Percentiles rank a stretch among this genome's conserved stretches.
Evolutionary conservation across 2,888 invertebrate genomes (phyloP).

Genomic region (Cotesia congregata): DNA sequence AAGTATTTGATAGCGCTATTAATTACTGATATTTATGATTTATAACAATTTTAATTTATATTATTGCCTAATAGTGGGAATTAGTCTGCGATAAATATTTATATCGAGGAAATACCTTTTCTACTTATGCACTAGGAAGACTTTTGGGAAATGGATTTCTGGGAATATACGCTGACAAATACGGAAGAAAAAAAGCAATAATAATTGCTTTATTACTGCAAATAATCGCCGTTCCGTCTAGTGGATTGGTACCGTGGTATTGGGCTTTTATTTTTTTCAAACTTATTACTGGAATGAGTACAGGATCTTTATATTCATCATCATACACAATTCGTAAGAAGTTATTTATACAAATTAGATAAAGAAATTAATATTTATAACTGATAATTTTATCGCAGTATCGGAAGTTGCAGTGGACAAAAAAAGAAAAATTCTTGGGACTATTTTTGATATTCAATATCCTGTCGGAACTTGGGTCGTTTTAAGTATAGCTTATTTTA

Average conservation of each 20-base stretch:
- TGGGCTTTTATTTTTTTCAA: not conserved
- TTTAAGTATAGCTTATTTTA: slow-evolving; percentile 68
- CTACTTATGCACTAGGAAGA: slow-evolving; percentile 65
- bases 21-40: no score
- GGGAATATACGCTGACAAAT: not conserved
- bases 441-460: not conserved
- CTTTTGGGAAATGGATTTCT: not conserved
- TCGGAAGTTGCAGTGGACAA: not conserved
- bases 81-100: not conserved
- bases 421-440: not conserved
- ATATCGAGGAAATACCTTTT: slow-evolving; percentile 70
- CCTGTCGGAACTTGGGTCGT: slow-evolving; percentile 51
- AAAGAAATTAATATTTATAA: not conserved
- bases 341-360: not conserved
- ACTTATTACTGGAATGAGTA: not conserved
- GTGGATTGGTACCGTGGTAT: not conserved
- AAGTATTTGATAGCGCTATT: not conserved
- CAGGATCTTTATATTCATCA: not conserved
- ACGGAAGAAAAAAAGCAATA: not conserved
- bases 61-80: not conserved
- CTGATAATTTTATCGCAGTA: not conserved
- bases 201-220: not conserved
- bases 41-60: no score
- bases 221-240: not conserved
- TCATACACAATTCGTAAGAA: not conserved